Conservation (phyloP, 35 echinoderm and acorn worm species). For the Ptychodera flava region DNA sequence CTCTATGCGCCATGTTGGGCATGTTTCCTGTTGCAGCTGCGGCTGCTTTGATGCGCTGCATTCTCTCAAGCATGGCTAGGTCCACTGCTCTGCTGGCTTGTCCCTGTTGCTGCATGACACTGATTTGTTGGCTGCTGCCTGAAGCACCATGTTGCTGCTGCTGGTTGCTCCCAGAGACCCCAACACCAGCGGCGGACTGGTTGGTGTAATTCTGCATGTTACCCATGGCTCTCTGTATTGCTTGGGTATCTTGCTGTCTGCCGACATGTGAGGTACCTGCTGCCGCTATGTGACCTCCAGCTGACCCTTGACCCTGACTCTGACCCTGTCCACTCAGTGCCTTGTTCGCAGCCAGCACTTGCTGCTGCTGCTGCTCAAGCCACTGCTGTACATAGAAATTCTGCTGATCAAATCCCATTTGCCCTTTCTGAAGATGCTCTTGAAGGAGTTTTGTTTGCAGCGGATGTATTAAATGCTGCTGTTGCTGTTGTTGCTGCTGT, state of each 20-base stretch:
- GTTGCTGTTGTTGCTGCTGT: conserved; percentile 15
- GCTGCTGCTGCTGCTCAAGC: background rate
- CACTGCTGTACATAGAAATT: background rate
- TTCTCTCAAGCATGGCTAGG: background rate
- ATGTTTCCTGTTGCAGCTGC: background rate
- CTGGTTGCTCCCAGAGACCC: background rate
- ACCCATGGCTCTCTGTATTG: background rate
- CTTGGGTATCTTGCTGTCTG: background rate
- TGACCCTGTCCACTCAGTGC: background rate
- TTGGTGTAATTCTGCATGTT: background rate
- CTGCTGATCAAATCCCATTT: background rate
- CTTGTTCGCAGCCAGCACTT: background rate
- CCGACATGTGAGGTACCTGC: background rate
- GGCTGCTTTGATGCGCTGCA: background rate
- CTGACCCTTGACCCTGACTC: background rate
- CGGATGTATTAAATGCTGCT: background rate
- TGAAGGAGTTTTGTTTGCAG: background rate
- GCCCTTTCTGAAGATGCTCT: background rate
- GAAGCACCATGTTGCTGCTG: background rate
- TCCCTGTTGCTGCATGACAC: background rate
- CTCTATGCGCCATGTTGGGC: background rate
- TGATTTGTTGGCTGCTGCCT: background rate
- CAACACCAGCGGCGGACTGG: background rate
- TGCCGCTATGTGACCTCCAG: background rate
- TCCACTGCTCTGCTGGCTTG: background rate